Conservation (phyloP, 2,888 invertebrate genomes). For the Rotaria sp. region DNA sequence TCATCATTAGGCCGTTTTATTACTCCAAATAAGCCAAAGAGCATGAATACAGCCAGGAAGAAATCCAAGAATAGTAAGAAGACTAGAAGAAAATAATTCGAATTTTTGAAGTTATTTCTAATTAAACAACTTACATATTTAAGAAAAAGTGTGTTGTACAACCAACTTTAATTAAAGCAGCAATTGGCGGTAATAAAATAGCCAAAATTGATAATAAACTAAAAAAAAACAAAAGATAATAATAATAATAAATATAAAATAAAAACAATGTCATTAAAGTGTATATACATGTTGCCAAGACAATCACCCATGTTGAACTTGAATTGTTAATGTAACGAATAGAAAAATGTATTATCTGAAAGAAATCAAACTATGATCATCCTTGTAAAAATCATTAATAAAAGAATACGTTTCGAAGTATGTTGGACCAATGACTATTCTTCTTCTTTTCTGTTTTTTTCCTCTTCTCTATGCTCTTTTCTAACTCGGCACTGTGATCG, state of each 20-base stretch:
- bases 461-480: background rate
- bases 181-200: background rate
- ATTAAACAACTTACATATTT: background rate
- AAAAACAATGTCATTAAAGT: background rate
- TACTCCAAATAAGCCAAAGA: too few relatives aligned
- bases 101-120: too few relatives aligned
- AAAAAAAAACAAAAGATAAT: background rate
- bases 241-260: background rate
- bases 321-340: background rate
- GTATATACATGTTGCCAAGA: background rate
- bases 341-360: background rate
- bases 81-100: background rate
- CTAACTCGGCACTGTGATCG: background rate
- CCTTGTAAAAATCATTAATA: background rate
- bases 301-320: background rate
- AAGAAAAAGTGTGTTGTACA: background rate
- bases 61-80: too few relatives aligned
- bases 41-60: too few relatives aligned
- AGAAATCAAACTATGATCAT: background rate
- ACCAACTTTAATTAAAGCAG: background rate
- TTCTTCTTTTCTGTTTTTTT: background rate
- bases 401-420: background rate
- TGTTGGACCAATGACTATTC: background rate
- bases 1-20: too few relatives aligned
- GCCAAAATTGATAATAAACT: conserved; percentile 7